Conservation (phyloP, 1,140 invertebrate genomes). For the Triops longicaudatus region DNA sequence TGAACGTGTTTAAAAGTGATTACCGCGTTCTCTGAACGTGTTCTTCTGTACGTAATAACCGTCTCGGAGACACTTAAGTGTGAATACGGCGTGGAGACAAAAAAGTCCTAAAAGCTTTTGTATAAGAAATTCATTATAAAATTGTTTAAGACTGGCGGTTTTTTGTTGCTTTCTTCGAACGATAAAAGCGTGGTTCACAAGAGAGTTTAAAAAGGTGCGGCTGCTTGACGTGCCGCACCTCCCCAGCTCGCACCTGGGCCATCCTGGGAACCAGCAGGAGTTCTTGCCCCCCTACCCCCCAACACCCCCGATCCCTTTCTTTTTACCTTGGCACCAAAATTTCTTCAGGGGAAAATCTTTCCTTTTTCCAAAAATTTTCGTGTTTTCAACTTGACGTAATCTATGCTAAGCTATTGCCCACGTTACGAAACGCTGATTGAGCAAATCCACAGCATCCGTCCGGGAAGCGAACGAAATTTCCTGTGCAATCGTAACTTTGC, state of each 20-base stretch:
- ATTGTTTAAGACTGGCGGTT: background rate
- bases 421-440: background rate
- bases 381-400: background rate
- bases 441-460: background rate
- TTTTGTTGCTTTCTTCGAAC: background rate
- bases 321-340: constrained; percentile 12
- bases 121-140: background rate
- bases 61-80: too few species aligned
- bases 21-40: too few species aligned
- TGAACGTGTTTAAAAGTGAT: too few species aligned
- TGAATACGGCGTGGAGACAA: too few species aligned
- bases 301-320: background rate
- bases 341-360: background rate
- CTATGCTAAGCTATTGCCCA: too few species aligned
- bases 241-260: constrained; percentile 12
- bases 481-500: background rate
- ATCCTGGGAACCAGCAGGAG: constrained; percentile 9
- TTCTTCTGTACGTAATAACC: too few species aligned
- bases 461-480: background rate
- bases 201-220: constrained; percentile 5
- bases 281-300: background rate
- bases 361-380: background rate
- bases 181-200: background rate
- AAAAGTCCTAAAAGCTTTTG: background rate
- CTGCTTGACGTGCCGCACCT: constrained; percentile 8